Conservation (phyloP, 2,888 invertebrate genomes). For the Gastracanthus pulcherrimus region DNA sequence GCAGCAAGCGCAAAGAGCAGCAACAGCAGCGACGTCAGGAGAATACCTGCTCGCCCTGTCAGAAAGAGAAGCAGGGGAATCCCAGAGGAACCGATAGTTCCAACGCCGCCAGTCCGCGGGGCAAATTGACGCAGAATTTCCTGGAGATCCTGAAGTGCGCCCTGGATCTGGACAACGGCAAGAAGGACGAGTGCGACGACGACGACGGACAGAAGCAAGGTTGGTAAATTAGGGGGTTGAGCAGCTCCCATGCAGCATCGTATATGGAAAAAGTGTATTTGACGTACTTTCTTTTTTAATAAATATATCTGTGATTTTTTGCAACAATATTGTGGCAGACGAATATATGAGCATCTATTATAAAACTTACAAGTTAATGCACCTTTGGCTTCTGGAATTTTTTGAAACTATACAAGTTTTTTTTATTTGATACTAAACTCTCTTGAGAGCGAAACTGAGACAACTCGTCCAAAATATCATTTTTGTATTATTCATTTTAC, state of each 20-base stretch:
- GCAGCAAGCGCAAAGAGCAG: conserved; percentile 16
- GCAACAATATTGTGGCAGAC: not conserved
- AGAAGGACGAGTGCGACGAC: conserved; percentile 20
- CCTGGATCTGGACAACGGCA: conserved; percentile 45
- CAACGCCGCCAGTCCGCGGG: not conserved
- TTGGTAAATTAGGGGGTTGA: not conserved
- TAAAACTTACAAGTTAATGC: no score
- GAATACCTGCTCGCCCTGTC: not conserved
- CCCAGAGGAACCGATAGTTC: not conserved
- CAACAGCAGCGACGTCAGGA: not conserved
- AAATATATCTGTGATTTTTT: not conserved
- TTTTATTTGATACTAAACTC: no score
- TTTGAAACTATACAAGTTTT: no score
- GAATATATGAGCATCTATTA: no score
- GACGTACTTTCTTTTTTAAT: not conserved
- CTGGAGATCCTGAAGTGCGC: conserved; percentile 55
- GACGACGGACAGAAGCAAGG: conserved; percentile 22
- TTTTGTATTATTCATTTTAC: no score
- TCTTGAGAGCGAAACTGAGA: no score
- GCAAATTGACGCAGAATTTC: conserved; percentile 52
- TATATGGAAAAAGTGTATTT: not conserved
- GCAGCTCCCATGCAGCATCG: not conserved
- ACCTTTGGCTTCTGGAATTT: no score
- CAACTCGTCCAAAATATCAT: no score
- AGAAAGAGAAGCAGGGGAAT: not conserved